These are phyloP conservation scores for Agrotis clavis DNA, from an alignment of 2,888 invertebrate species.

Conservation along the genomic window DNA sequence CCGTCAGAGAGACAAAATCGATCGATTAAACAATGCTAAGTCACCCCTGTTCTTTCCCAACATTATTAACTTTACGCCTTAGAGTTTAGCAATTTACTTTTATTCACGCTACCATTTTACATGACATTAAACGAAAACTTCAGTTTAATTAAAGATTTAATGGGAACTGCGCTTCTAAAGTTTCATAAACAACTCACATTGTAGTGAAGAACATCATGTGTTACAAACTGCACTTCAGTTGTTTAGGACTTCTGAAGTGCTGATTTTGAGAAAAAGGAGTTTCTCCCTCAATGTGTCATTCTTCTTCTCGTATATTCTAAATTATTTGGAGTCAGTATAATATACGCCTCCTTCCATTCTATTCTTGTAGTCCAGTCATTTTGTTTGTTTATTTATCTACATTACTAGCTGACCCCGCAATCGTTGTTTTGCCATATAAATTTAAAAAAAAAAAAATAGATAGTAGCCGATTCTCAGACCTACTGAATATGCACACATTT, in stretches of 20 bases:
- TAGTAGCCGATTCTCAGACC: no score
- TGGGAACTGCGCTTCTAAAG: not conserved
- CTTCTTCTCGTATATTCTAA: no score
- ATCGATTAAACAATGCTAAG: not conserved
- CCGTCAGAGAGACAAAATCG: slow-evolving; percentile 20
- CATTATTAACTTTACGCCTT: slow-evolving; percentile 62
- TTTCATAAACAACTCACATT: slow-evolving; percentile 7
- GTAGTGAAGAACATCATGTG: not conserved
- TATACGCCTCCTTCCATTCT: no score
- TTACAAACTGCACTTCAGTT: not conserved
- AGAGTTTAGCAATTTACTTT: slow-evolving; percentile 85
- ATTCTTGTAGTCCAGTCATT: no score
- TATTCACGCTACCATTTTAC: slow-evolving; percentile 82
- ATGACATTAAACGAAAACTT: slow-evolving; percentile 66
- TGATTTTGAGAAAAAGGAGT: no score
- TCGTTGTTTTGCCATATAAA: no score
- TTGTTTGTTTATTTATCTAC: no score
- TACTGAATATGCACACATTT: no score
- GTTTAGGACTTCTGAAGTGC: not conserved
- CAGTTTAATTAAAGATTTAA: slow-evolving; percentile 31
- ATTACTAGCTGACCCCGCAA: no score
- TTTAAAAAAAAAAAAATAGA: no score
- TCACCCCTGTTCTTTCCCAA: slow-evolving; percentile 54
- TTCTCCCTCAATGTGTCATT: no score
- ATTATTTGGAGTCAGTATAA: no score